Conservation (phyloP, 2,113 vertebrate genomes). For the Nyctibius bracteatus region DNA sequence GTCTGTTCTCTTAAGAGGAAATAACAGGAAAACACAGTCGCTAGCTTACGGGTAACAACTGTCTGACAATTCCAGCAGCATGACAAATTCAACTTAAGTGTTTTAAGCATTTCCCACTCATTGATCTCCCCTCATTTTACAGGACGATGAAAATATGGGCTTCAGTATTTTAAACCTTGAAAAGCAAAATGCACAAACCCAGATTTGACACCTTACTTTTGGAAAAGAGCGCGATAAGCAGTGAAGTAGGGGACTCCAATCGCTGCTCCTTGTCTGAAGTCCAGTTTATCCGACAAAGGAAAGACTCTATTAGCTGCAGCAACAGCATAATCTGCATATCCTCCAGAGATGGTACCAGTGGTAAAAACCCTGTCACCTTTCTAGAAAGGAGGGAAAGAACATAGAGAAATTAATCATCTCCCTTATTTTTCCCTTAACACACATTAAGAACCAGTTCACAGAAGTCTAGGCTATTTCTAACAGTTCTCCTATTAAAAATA, state of each 20-base stretch:
- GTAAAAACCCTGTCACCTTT: conserved; percentile 89
- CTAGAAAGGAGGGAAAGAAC: conserved; percentile 59
- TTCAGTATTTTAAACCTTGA: not conserved
- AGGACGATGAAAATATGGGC: not conserved
- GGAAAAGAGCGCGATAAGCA: conserved; percentile 88
- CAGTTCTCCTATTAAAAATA: not conserved
- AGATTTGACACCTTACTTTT: conserved; percentile 77
- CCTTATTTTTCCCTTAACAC: not conserved
- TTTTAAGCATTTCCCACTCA: not conserved
- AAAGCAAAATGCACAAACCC: not conserved
- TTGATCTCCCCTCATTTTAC: not conserved
- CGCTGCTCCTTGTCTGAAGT: conserved; percentile 87
- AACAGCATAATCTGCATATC: conserved; percentile 86
- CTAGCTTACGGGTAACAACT: not conserved
- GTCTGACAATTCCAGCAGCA: not conserved
- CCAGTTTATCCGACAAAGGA: conserved; percentile 75
- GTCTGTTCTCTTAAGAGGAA: not conserved
- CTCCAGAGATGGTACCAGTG: conserved; percentile 78
- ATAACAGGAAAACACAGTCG: not conserved
- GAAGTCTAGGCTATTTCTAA: not conserved
- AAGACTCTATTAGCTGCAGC: conserved; percentile 77
- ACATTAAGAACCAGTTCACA: not conserved
- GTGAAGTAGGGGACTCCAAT: conserved; percentile 90
- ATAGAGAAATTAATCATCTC: not conserved
- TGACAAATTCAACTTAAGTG: not conserved